Base-by-base conservation (phyloP, 2,113 vertebrate genomes). In the Morone chrysops region DNA sequence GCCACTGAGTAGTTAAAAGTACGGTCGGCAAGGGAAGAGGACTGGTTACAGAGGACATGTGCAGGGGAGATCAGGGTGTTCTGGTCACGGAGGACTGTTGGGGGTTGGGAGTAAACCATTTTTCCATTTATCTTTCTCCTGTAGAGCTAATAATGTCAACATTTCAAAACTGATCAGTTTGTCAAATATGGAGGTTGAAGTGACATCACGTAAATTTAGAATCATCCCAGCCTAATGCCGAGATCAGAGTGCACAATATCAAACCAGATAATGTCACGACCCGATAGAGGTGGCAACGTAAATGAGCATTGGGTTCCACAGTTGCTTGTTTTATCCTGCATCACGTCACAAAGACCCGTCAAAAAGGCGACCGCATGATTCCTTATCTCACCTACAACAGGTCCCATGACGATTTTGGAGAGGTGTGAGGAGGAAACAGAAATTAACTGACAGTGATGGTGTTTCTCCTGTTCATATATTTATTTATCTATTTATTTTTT, bases 1-100 rank as follows among this genome's bases (percentile, higher is more conserved):
- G 95, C 85, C 97, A 97, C 83, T 99, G 95, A 96, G 36, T 0
- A 66, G 72, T 41, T 61, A 67, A 47, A 40, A 38, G 61, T 11
- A 0, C 1, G n/a, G n/a, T 59, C 0, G 11, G 56, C 22, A n/a
- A 31, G 4, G 40, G 83, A 60, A 50, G 20, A 62, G 61, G 36
- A 13, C 0, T 56, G 36, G 48, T 87, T 66, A 70, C 36, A 25
- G 62, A 86, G 85, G 77, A 92, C 86, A 62, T 13, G 51, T 63
- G 75, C 63, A 36, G 57, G 63, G 56, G 71, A 56, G 45, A n/a
- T 3, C 48, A 12, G 47, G 14, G 11, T 7, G 54, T 22, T 53
- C 8, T 20, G 62, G 57, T 79, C 22, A n/a, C 31, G 50, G 40
- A 40, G 14, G 51, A 66, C 56, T 71, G 67, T n/a, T 6, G 36